Conservation (phyloP, 2,888 invertebrate genomes). For the Melieria crassipennis region DNA sequence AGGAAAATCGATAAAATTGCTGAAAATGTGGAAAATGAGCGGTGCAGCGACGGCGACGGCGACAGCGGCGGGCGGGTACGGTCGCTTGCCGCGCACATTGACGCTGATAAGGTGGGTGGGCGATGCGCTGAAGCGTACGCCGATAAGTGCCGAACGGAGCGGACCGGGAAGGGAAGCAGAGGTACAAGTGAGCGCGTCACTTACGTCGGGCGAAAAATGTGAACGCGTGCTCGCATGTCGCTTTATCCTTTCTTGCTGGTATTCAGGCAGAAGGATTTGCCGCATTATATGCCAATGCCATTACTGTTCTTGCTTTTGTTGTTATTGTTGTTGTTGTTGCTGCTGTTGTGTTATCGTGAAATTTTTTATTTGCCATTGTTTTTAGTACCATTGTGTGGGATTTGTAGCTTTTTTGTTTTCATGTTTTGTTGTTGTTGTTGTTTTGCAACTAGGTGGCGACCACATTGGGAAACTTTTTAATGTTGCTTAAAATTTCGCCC, state of each 20-base stretch:
- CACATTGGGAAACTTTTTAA: too few relatives aligned
- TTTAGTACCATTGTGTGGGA: too few relatives aligned
- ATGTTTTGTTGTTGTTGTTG: too few relatives aligned
- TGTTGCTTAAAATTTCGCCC: too few relatives aligned
- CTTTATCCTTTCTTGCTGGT: too few relatives aligned
- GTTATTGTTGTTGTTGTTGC: not conserved
- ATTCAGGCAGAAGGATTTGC: too few relatives aligned
- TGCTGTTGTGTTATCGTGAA: not conserved
- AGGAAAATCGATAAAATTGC: slow-evolving; percentile 22
- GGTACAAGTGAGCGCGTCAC: not conserved
- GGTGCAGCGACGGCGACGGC: not conserved
- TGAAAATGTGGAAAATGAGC: not conserved
- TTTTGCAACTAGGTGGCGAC: too few relatives aligned
- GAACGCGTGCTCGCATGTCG: not conserved
- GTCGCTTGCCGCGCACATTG: too few relatives aligned
- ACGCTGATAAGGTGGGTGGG: not conserved
- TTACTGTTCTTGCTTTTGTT: not conserved
- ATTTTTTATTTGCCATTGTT: too few relatives aligned
- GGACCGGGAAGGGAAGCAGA: not conserved
- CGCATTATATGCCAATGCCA: not conserved
- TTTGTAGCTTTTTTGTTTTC: too few relatives aligned
- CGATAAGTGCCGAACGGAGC: not conserved
- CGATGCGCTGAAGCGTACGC: not conserved
- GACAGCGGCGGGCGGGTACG: not conserved
- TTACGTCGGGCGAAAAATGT: not conserved